phyloP scores from a whole-genome alignment of 2,797 vertebrate genomes.

The Clarias pachynema region DNA sequence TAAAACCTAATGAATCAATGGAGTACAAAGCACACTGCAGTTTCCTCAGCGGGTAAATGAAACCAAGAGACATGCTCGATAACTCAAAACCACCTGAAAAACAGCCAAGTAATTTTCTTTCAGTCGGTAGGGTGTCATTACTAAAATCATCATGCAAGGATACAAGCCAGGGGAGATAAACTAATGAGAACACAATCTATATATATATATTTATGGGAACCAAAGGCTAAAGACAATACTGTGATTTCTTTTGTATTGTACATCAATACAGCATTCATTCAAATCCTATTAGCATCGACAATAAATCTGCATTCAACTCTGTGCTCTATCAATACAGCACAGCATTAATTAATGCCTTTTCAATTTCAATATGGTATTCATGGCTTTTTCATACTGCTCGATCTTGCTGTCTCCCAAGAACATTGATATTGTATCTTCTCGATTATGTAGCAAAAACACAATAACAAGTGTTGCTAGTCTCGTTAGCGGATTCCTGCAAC shows the following conservation, averaged over 20 bases:
- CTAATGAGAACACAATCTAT: slow-evolving; percentile 31
- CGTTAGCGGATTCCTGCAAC: not conserved
- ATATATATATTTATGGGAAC: slow-evolving; percentile 9
- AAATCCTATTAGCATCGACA: slow-evolving; percentile 1
- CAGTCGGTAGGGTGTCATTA: slow-evolving; percentile 14
- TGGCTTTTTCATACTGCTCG: not conserved
- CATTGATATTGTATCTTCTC: not conserved
- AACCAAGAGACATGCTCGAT: slow-evolving; percentile 13
- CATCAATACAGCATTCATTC: slow-evolving; percentile 12
- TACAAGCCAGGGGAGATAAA: slow-evolving; percentile 24
- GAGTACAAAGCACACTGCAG: not conserved
- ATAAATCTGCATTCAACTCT: slow-evolving; percentile 8
- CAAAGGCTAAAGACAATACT: not conserved
- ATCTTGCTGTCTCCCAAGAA: not conserved
- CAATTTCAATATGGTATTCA: not conserved
- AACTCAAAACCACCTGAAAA: slow-evolving; percentile 4
- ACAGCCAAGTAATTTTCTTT: not conserved
- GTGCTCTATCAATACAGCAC: not conserved
- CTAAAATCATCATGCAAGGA: slow-evolving; percentile 9
- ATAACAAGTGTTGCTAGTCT: not conserved
- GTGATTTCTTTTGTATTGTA: not conserved
- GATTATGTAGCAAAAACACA: not conserved
- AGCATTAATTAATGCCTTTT: not conserved
- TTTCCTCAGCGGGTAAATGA: not conserved
- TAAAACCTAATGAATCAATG: slow-evolving; percentile 23